Evolutionary conservation across 2,113 vertebrate species (phyloP), one percentile per base, ranked within the genome.

Genomic region (Saimiri boliviensis): DNA sequence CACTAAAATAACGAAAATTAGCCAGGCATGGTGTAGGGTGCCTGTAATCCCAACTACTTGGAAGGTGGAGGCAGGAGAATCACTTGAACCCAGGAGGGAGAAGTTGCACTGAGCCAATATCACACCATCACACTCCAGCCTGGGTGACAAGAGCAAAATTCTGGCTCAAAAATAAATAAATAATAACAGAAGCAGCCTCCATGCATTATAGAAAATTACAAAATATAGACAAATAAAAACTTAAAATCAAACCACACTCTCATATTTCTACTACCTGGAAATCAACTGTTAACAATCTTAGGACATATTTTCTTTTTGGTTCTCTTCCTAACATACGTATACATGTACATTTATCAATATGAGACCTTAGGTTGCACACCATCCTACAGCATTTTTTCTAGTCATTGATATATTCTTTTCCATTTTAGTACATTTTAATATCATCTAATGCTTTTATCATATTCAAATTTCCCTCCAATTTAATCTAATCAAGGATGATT

Each of bases 141-240:
- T 63, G 5, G 60, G 27, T 63, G 60, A 63, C 27, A 63, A 63
- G 60, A 63, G 60, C 27, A 13, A 63, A 63, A 63, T 11, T 63
- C 27, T 13, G 30, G 27, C 60, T 63, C 12, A 63, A 14, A 58
- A 23, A 56, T 23, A 63, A 63, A 63, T 63, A 63, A 63, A 84
- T 96, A 95, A 89, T 73, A 81, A 66, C 20, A 90, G 56, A 94
- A 56, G 63, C 0, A 87, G 56, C 6, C 23, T 17, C 3, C 25
- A 12, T 20, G 70, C 10, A 12, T 42, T 90, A 86, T 0, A 37
- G 63, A 96, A 97, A 91, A 82, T 58, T 30, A 84, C 3, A 94
- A 94, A 94, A 81, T 40, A 56, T 12, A 63, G 40, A 76, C 63
- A 96, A 80, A 20, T 79, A 73, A 87, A 95, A 82, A 49, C 52